Conservation (phyloP, 1,140 invertebrate genomes). For the Aphis gossypii region DNA sequence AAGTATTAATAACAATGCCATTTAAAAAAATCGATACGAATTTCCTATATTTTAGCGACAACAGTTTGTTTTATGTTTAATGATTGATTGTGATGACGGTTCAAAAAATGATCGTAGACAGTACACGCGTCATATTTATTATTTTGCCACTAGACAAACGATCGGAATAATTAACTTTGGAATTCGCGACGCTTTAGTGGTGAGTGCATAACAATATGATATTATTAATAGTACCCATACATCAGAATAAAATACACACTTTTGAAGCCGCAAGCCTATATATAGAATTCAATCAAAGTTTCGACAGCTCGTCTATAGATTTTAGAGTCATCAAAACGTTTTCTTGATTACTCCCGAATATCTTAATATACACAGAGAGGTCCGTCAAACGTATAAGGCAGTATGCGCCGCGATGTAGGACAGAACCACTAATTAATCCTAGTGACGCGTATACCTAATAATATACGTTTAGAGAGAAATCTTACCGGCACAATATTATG, state of each 20-base stretch:
- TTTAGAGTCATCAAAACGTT: neutral
- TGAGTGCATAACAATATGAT: no score
- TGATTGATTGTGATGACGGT: neutral
- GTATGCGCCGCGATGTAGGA: neutral
- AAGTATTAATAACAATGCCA: neutral
- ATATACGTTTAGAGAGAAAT: no score
- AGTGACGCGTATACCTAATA: neutral
- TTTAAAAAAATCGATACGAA: neutral
- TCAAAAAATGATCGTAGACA: neutral
- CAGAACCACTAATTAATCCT: neutral
- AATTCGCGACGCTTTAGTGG: neutral
- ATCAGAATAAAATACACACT: no score
- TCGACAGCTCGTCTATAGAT: neutral
- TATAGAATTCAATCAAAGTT: neutral
- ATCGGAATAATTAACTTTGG: neutral
- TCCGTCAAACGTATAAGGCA: neutral
- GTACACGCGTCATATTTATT: no score
- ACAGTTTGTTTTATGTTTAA: neutral
- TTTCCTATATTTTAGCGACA: neutral
- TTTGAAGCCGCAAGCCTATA: no score
- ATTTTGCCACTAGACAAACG: no score
- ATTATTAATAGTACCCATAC: no score
- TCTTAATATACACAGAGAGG: neutral
- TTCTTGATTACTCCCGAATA: neutral
- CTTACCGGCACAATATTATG: neutral